A percentile compares a stretch with the other conserved stretches of the same genome.
Conservation (phyloP, 2,797 vertebrate species). For the Hippocampus kuda region DNA sequence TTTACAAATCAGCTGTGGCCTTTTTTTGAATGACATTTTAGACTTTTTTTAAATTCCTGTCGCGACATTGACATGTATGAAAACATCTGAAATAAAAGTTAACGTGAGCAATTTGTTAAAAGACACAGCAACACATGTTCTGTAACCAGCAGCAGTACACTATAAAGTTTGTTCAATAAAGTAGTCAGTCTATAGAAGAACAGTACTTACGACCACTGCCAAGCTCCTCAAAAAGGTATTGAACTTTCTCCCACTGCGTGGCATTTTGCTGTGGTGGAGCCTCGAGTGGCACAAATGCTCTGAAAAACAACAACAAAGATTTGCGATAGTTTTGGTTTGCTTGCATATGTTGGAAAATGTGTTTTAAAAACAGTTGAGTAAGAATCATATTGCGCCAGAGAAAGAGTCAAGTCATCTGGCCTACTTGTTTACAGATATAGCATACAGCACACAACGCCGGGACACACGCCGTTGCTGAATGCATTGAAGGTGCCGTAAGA, state of each 20-base stretch:
- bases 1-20: background rate
- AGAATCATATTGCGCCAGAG: background rate
- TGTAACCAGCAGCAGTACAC: background rate
- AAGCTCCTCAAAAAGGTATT: constrained; percentile 88
- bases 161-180: background rate
- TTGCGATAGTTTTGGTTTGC: background rate
- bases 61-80: background rate
- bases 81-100: background rate
- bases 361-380: background rate
- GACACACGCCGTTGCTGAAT: too few species aligned
- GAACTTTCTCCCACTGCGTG: constrained; percentile 94
- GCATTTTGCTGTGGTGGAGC: constrained; percentile 80
- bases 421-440: too few species aligned
- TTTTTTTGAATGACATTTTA: background rate
- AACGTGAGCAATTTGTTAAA: background rate
- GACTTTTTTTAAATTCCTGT: too few species aligned
- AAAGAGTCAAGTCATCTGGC: too few species aligned
- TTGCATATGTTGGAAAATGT: background rate
- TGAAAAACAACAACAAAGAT: constrained; percentile 45
- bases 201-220: constrained; percentile 87
- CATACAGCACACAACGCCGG: too few species aligned
- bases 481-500: too few species aligned
- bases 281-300: constrained; percentile 85
- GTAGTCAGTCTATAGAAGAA: background rate
- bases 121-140: background rate